Conservation (phyloP, 1,140 invertebrate genomes). For the Stegodyphus mimosarum region DNA sequence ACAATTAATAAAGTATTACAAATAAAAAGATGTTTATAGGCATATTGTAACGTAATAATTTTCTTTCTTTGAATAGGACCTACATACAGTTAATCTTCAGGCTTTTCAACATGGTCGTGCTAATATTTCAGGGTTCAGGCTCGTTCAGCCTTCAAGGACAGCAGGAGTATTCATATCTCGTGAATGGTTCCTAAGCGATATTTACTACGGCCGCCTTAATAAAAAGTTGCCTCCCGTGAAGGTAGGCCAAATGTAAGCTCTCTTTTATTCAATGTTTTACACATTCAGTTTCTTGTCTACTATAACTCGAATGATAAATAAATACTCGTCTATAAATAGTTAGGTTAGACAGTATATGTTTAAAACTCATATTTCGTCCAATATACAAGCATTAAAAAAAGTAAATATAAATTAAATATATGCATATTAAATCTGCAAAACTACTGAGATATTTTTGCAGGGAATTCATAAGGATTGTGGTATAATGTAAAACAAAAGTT, state of each 20-base stretch:
- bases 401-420: no score
- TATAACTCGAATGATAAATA: not conserved
- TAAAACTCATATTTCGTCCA: no score
- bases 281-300: not conserved
- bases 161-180: slow-evolving; percentile 24
- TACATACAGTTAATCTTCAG: slow-evolving; percentile 89
- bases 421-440: no score
- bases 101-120: slow-evolving; percentile 62
- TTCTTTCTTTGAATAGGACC: slow-evolving; percentile 70
- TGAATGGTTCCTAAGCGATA: slow-evolving; percentile 47
- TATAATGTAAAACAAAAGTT: no score
- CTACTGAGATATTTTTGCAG: no score
- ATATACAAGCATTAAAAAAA: no score
- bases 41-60: not conserved
- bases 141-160: slow-evolving; percentile 56
- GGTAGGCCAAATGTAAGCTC: slow-evolving; percentile 60
- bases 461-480: no score
- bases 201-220: slow-evolving; percentile 40
- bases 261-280: slow-evolving; percentile 48
- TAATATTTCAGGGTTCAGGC: slow-evolving; percentile 62
- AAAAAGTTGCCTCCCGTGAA: slow-evolving; percentile 55
- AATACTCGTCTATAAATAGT: no score
- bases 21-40: not conserved
- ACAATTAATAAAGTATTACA: no score
- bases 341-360: no score